Conservation (phyloP, 2,888 invertebrate species). For the Vanessa cardui region DNA sequence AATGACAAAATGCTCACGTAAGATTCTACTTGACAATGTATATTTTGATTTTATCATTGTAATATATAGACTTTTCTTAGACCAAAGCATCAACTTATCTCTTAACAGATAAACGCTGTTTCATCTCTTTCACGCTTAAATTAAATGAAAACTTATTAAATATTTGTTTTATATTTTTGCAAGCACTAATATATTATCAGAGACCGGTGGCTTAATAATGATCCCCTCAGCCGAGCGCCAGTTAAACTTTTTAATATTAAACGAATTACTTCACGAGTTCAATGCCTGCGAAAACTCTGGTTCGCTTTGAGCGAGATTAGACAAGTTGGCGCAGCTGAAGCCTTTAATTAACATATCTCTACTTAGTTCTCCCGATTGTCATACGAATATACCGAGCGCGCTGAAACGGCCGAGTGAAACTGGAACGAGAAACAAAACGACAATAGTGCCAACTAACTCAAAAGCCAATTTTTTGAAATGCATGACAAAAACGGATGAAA, state of each 20-base stretch:
- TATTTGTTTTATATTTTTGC: no score
- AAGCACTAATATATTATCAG: no score
- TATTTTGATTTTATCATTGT: no score
- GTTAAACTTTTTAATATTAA: slow-evolving; percentile 1
- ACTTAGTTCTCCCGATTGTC: slow-evolving; percentile 36
- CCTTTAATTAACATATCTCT: slow-evolving; percentile 56
- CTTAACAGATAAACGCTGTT: no score
- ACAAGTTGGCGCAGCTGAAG: slow-evolving; percentile 30
- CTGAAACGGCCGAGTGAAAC: slow-evolving; percentile 51
- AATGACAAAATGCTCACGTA: no score
- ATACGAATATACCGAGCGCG: slow-evolving; percentile 41
- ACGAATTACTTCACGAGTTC: slow-evolving; percentile 9
- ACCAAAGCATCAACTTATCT: no score
- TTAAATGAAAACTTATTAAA: no score
- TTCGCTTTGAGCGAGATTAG: slow-evolving; percentile 22
- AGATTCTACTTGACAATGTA: no score
- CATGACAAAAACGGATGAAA: slow-evolving; percentile 60
- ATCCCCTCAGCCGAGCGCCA: neutral
- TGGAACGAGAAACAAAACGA: slow-evolving; percentile 57
- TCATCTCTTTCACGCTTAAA: no score
- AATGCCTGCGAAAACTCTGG: slow-evolving; percentile 20
- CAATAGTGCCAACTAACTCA: slow-evolving; percentile 58
- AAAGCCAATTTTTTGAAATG: slow-evolving; percentile 67
- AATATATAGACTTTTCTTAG: no score
- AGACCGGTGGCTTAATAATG: neutral